These are phyloP conservation scores for Turdus rufiventris DNA, from an alignment of 2,113 vertebrate species.

Conservation along the genomic window DNA sequence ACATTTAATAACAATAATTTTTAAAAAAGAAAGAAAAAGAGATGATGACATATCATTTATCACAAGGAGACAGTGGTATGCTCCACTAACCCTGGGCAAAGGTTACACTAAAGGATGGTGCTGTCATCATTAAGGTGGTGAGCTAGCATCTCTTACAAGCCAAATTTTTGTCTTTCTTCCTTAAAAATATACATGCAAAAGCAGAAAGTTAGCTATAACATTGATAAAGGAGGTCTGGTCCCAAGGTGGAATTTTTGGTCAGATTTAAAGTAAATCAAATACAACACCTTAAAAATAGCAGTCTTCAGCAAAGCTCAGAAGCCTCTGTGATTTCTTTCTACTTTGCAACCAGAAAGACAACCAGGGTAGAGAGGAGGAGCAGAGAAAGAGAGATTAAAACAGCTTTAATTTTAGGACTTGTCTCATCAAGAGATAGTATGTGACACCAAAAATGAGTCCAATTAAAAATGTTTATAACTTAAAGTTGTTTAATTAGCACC, in stretches of 20 bases:
- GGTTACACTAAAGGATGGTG: background rate
- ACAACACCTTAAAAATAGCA: constrained; percentile 47
- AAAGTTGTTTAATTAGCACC: constrained; percentile 35
- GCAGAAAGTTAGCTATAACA: background rate
- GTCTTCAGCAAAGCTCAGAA: constrained; percentile 8
- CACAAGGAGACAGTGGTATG: background rate
- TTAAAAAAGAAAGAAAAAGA: background rate
- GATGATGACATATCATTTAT: background rate
- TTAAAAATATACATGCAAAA: constrained; percentile 9
- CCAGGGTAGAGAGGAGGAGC: background rate
- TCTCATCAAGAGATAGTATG: constrained; percentile 25
- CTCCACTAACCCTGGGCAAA: background rate
- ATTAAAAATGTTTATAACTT: constrained; percentile 33
- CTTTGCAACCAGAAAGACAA: constrained; percentile 28
- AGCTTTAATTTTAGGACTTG: constrained; percentile 43
- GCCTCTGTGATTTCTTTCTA: constrained; percentile 2
- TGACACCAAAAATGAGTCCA: constrained; percentile 36
- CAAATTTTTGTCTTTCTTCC: background rate
- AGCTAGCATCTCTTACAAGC: background rate
- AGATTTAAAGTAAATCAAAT: constrained; percentile 43
- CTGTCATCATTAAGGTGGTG: background rate
- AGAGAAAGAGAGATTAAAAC: constrained; percentile 11
- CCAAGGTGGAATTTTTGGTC: background rate
- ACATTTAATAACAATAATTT: background rate
- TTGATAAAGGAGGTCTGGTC: constrained; percentile 19